Conservation (phyloP, 2,888 invertebrate genomes). For the Salpingus planirostris region DNA sequence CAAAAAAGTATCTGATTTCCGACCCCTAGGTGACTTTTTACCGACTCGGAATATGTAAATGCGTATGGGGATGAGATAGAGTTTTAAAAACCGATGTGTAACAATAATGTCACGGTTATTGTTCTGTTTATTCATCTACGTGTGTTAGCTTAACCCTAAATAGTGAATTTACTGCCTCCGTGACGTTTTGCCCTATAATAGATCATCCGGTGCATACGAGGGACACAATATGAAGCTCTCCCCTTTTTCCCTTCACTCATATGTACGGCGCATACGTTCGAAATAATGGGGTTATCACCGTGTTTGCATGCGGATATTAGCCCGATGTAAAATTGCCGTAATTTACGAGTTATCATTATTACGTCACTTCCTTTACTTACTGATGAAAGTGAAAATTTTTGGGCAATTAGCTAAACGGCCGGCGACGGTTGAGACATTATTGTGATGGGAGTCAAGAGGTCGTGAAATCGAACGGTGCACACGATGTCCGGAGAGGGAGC, state of each 20-base stretch:
- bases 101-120: conserved; percentile 29
- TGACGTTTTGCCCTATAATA: conserved; percentile 17
- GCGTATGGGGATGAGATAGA: conserved; percentile 18
- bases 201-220: conserved; percentile 16
- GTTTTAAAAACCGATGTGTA: conserved; percentile 30
- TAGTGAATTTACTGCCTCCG: conserved; percentile 20
- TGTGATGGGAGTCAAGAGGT: conserved; percentile 23
- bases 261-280: conserved; percentile 26
- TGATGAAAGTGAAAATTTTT: no score
- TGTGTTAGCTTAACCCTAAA: conserved; percentile 17
- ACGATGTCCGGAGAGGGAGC: no score
- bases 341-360: conserved; percentile 30
- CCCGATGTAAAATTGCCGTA: conserved; percentile 27
- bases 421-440: no score
- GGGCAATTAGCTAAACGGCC: no score
- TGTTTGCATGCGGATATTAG: conserved; percentile 33
- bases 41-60: no score
- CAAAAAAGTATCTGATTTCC: conserved; percentile 15
- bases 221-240: conserved; percentile 17
- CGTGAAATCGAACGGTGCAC: conserved; percentile 25
- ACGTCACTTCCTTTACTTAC: conserved; percentile 19
- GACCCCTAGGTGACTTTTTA: no score
- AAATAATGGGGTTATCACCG: conserved; percentile 31
- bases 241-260: conserved; percentile 27
- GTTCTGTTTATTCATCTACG: conserved; percentile 18